A percentile compares a stretch with the other conserved stretches of the same genome.
phyloP scores from a whole-genome alignment of 1,140 invertebrate genomes.

The Dinoponera quadriceps region DNA sequence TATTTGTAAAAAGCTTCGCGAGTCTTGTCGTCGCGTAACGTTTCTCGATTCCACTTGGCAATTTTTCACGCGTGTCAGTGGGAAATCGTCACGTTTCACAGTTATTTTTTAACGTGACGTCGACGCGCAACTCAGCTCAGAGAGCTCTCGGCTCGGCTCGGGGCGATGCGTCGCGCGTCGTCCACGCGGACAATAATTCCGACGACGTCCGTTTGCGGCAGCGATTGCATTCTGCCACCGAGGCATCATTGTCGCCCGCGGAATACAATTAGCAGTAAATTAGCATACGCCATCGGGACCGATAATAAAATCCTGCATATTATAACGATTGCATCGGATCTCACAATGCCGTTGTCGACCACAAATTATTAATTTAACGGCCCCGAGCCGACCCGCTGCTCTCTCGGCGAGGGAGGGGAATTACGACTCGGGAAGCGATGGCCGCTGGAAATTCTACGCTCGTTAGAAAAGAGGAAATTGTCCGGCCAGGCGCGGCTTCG shows the following conservation, averaged over 20 bases:
- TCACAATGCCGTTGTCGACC: slow-evolving; percentile 85
- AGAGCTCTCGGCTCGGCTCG: not conserved
- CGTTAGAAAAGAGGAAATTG: slow-evolving; percentile 52
- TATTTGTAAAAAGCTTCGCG: slow-evolving; percentile 50
- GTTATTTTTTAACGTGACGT: slow-evolving; percentile 61
- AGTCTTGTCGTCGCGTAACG: slow-evolving; percentile 40
- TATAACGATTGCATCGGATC: slow-evolving; percentile 85
- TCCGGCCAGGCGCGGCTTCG: slow-evolving; percentile 2
- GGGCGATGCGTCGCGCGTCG: slow-evolving; percentile 38
- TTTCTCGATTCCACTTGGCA: slow-evolving; percentile 60
- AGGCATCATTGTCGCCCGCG: slow-evolving; percentile 84
- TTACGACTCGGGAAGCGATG: slow-evolving; percentile 70
- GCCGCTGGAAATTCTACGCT: slow-evolving; percentile 63
- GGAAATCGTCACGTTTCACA: slow-evolving; percentile 59
- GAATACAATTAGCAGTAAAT: slow-evolving; percentile 87
- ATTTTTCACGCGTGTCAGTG: slow-evolving; percentile 71
- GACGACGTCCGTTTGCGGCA: slow-evolving; percentile 66
- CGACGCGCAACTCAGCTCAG: not conserved
- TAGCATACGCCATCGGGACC: slow-evolving; percentile 83
- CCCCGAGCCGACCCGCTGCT: slow-evolving; percentile 68
- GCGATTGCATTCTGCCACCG: slow-evolving; percentile 75
- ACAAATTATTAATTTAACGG: slow-evolving; percentile 86
- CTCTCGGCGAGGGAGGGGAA: slow-evolving; percentile 59
- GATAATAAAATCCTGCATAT: slow-evolving; percentile 85
- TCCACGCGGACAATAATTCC: slow-evolving; percentile 59